These are phyloP conservation scores for Probosciger aterrimus DNA, from an alignment of 2,113 vertebrate species.

Conservation along the genomic window DNA sequence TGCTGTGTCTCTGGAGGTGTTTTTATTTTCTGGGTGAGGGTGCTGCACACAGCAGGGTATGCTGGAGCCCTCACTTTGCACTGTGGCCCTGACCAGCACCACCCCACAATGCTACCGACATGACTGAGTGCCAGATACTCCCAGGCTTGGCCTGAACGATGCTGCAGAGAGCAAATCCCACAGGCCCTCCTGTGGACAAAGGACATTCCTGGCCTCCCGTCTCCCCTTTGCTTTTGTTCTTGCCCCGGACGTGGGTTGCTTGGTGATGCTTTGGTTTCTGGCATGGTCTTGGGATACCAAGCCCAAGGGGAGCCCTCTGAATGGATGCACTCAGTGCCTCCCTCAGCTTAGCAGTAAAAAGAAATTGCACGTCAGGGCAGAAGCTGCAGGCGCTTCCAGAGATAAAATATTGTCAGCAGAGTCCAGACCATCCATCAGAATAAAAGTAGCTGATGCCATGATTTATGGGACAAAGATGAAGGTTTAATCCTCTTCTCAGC, in stretches of 20 bases:
- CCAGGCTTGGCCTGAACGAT: fast-evolving
- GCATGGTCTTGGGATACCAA: background rate
- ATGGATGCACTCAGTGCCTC: fast-evolving
- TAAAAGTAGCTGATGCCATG: conserved; percentile 46
- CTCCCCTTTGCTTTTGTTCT: background rate
- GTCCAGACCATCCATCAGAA: conserved; percentile 27
- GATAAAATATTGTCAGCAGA: conserved; percentile 37
- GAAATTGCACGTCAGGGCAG: conserved; percentile 13
- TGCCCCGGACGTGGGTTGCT: background rate
- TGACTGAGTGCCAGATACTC: fast-evolving
- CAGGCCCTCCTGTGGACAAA: fast-evolving
- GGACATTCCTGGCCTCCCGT: background rate
- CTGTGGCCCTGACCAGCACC: fast-evolving
- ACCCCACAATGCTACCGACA: fast-evolving
- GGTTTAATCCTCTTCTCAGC: conserved; percentile 62
- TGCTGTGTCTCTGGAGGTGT: background rate
- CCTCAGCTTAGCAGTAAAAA: background rate
- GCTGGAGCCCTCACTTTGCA: background rate
- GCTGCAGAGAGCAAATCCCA: background rate
- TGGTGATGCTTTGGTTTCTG: background rate
- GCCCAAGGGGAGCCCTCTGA: fast-evolving
- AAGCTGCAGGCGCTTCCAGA: background rate
- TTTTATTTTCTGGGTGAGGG: background rate
- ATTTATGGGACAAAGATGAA: conserved; percentile 60
- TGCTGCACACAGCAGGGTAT: background rate